A percentile compares a stretch with the other conserved stretches of the same genome.
phyloP scores from a whole-genome alignment of 1,140 invertebrate species.

The Antheraea pernyi region DNA sequence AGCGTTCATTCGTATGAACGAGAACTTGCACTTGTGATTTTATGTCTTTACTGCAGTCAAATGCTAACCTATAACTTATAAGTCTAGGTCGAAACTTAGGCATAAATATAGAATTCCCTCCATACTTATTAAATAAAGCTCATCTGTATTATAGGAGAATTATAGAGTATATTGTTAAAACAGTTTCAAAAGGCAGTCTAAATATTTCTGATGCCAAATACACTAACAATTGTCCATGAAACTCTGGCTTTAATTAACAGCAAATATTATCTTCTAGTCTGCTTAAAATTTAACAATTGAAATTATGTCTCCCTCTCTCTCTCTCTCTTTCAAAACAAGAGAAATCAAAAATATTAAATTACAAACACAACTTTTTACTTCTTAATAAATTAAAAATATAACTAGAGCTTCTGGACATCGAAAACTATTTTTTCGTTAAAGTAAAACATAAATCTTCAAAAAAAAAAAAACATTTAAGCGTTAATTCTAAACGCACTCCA shows the following conservation, averaged over 20 bases:
- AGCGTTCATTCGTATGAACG: too few species aligned
- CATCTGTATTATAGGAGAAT: background rate
- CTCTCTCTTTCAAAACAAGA: too few species aligned
- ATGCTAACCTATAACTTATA: too few species aligned
- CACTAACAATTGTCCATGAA: background rate
- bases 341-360: background rate
- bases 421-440: slow-evolving; percentile 19
- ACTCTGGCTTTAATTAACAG: background rate
- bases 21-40: too few species aligned
- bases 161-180: background rate
- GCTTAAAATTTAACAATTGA: too few species aligned
- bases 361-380: background rate
- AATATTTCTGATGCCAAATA: background rate
- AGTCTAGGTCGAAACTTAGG: too few species aligned
- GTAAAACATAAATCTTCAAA: slow-evolving; percentile 15
- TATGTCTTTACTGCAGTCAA: too few species aligned
- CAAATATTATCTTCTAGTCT: too few species aligned
- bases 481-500: slow-evolving; percentile 1
- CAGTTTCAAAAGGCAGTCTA: background rate
- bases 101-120: too few species aligned
- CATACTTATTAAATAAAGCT: too few species aligned
- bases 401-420: background rate
- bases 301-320: too few species aligned
- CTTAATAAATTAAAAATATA: background rate
- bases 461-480: slow-evolving; percentile 20